phyloP scores from a whole-genome alignment of 2,113 vertebrate genomes.

The Sapajus apella region DNA sequence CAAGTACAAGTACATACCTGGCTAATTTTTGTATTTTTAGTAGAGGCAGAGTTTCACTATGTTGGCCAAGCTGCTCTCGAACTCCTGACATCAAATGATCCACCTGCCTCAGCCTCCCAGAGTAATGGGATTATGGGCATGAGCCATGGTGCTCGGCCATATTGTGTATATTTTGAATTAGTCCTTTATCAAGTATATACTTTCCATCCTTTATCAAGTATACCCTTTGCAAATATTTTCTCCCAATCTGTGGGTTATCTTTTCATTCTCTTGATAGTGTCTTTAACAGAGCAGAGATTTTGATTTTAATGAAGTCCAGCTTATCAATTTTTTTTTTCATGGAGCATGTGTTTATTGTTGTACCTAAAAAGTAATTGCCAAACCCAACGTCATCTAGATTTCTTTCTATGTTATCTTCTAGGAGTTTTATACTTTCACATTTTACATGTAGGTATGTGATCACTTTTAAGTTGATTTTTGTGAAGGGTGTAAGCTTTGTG shows the following conservation, averaged over 20 bases:
- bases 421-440: neutral
- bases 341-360: neutral
- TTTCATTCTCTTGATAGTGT: neutral
- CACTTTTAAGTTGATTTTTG: neutral
- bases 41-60: no score
- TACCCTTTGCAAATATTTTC: neutral
- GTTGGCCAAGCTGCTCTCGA: no score
- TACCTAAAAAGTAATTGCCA: neutral
- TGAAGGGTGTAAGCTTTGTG: neutral
- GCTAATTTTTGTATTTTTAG: no score
- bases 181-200: neutral
- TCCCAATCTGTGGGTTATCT: neutral
- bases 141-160: no score
- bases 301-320: neutral
- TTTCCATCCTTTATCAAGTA: neutral
- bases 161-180: neutral
- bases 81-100: no score
- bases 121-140: no score
- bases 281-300: neutral
- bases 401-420: neutral
- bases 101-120: no score
- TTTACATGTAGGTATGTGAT: neutral
- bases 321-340: neutral
- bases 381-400: neutral
- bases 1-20: no score